A percentile compares a stretch with the other conserved stretches of the same genome.
Conservation (phyloP, 2,888 invertebrate species). For the Cabera pusaria region DNA sequence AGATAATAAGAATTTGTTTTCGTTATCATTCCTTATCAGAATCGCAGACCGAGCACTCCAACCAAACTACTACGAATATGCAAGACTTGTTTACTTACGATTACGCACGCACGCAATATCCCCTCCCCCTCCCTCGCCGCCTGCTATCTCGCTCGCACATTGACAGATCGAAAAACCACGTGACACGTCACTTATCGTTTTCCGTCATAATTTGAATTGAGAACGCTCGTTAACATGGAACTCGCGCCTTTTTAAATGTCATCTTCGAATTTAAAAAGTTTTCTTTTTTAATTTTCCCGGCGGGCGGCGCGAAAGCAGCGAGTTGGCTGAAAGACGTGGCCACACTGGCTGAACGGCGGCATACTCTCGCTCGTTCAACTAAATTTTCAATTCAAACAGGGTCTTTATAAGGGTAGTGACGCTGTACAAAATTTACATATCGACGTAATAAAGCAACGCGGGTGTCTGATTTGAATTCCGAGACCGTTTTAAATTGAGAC, state of each 20-base stretch:
- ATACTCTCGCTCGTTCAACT: conserved; percentile 75
- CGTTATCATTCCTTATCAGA: not conserved
- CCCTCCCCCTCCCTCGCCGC: conserved; percentile 44
- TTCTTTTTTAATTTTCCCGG: conserved; percentile 34
- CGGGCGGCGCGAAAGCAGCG: conserved; percentile 60
- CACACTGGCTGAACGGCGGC: conserved; percentile 72
- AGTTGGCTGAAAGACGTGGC: conserved; percentile 79
- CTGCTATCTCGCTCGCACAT: conserved; percentile 62
- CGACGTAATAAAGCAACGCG: conserved; percentile 79
- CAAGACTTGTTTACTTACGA: conserved; percentile 48
- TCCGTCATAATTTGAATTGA: conserved; percentile 32
- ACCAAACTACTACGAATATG: conserved; percentile 22
- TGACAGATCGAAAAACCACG: conserved; percentile 69
- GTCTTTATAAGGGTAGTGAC: conserved; percentile 83
- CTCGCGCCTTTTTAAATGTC: conserved; percentile 21
- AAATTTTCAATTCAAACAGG: conserved; percentile 83
- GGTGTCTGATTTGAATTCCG: conserved; percentile 76
- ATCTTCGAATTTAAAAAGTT: conserved; percentile 21
- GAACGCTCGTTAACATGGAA: conserved; percentile 10
- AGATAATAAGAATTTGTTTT: too few species aligned
- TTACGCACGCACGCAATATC: conserved; percentile 45
- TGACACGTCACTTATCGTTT: conserved; percentile 46
- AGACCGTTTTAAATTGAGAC: conserved; percentile 54
- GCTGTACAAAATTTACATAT: conserved; percentile 82
- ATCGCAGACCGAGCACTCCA: conserved; percentile 4